These are phyloP conservation scores for Tachysurus vachellii DNA, from an alignment of 2,113 vertebrate genomes.

Conservation along the genomic window DNA sequence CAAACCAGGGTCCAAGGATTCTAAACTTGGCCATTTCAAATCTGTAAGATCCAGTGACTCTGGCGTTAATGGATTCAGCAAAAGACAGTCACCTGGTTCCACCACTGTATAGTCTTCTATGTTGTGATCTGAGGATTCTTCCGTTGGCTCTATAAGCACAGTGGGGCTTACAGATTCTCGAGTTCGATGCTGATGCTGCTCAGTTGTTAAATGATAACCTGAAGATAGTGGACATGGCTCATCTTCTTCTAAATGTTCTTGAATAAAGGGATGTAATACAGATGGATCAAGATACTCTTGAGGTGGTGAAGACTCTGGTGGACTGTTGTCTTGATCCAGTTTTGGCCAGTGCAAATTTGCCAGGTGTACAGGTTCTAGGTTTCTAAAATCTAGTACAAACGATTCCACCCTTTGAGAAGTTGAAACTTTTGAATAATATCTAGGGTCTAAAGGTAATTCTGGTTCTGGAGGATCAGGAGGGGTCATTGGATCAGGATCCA, in stretches of 20 bases:
- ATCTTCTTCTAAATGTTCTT: slow-evolving; percentile 39
- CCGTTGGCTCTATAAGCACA: slow-evolving; percentile 6
- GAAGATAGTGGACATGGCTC: slow-evolving; percentile 8
- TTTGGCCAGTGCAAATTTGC: slow-evolving; percentile 50
- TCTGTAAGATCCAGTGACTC: slow-evolving; percentile 56
- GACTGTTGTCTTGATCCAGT: slow-evolving; percentile 45
- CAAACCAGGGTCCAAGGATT: slow-evolving; percentile 48
- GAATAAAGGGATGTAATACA: slow-evolving; percentile 25
- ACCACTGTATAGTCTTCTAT: slow-evolving; percentile 39
- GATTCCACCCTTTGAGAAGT: slow-evolving; percentile 39
- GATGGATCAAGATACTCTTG: slow-evolving; percentile 50
- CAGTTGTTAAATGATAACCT: not conserved
- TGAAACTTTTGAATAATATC: slow-evolving; percentile 28
- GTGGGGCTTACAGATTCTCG: slow-evolving; percentile 33
- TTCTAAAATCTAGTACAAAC: slow-evolving; percentile 46
- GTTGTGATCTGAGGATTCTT: slow-evolving; percentile 31
- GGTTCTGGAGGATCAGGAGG: slow-evolving; percentile 50
- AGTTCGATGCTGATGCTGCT: slow-evolving; percentile 8
- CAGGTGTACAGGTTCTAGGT: slow-evolving; percentile 44
- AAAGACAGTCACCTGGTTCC: slow-evolving; percentile 48
- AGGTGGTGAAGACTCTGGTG: not conserved
- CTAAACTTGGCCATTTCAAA: slow-evolving; percentile 54
- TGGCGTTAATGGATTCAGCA: slow-evolving; percentile 48
- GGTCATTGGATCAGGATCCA: slow-evolving; percentile 47
- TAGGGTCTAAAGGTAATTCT: slow-evolving; percentile 28